phyloP scores from a whole-genome alignment of 2,888 invertebrate species.

The Cephus rjabovi region DNA sequence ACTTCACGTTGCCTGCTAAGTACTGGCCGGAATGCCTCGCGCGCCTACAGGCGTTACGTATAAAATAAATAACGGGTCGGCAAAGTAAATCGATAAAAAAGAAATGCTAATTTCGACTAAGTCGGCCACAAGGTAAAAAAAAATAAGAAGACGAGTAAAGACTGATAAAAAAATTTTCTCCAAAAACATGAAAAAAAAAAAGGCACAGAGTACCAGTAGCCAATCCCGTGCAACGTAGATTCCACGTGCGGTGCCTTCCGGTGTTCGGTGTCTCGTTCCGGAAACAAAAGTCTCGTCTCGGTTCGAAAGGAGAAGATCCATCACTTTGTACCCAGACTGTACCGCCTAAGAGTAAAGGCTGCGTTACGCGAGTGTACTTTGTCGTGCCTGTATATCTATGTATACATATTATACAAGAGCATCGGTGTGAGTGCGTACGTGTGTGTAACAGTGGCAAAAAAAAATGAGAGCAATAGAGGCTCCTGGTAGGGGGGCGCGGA shows the following conservation, averaged over 20 bases:
- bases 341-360: not conserved
- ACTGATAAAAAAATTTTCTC: not conserved
- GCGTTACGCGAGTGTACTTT: not conserved
- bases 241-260: not conserved
- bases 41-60: not conserved
- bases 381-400: not conserved
- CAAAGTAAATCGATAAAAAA: not conserved
- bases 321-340: not conserved
- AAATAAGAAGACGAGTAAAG: not conserved
- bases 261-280: not conserved
- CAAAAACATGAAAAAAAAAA: not conserved
- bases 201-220: not conserved
- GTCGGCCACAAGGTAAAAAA: not conserved
- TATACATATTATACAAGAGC: not conserved
- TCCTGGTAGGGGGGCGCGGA: not conserved
- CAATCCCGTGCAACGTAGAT: not conserved
- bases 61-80: not conserved
- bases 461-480: conserved; percentile 2
- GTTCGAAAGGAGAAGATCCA: not conserved
- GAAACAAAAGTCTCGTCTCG: not conserved
- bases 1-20: not conserved
- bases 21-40: not conserved
- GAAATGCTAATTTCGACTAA: not conserved
- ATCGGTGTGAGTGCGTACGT: not conserved
- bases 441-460: not conserved